Conservation (phyloP, 2,797 vertebrate genomes). For the Trematocara caparti region DNA sequence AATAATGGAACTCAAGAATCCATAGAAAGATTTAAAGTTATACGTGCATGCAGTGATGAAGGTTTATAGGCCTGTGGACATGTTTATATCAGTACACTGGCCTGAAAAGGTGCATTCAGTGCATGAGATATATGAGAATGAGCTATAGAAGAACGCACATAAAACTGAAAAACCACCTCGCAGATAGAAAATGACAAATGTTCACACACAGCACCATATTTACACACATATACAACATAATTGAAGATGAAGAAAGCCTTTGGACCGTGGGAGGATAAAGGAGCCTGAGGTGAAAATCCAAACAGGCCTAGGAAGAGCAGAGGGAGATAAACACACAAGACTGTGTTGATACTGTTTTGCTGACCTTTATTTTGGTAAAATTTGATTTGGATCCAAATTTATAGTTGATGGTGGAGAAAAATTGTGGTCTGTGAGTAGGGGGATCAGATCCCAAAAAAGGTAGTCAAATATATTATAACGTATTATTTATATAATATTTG, state of each 20-base stretch:
- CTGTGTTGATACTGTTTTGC: not conserved
- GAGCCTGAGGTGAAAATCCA: not conserved
- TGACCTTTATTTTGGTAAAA: not conserved
- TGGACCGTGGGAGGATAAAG: not conserved
- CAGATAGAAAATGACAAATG: not conserved
- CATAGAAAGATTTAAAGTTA: not conserved
- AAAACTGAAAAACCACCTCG: not conserved
- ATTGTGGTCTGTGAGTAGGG: not conserved
- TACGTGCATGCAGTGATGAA: not conserved
- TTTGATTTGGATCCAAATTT: not conserved
- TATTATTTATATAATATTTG: not conserved
- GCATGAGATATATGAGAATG: not conserved
- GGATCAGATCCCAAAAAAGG: not conserved
- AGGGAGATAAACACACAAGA: not conserved
- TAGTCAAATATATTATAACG: not conserved
- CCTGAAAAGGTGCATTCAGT: not conserved
- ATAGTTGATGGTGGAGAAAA: not conserved
- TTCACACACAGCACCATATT: not conserved
- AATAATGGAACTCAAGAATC: not conserved
- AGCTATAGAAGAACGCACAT: not conserved
- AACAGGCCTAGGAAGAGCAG: not conserved
- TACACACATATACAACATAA: not conserved
- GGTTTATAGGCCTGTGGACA: not conserved
- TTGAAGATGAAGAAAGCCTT: not conserved
- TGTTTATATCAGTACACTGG: not conserved